Conservation (phyloP, 2,113 vertebrate species). For the Podiceps cristatus region DNA sequence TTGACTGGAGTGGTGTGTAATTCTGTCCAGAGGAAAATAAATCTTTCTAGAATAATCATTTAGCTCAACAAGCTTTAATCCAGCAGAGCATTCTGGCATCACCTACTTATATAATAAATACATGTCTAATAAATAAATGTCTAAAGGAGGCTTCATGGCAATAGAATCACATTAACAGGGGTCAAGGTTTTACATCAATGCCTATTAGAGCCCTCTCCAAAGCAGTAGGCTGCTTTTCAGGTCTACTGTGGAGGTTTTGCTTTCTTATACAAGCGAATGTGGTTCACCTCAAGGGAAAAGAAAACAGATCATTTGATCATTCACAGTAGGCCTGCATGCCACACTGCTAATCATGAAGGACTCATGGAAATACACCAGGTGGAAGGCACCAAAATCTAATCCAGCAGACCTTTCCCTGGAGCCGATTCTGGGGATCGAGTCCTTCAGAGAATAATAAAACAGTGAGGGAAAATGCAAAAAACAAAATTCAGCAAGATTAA, state of each 20-base stretch:
- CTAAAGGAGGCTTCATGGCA: conserved; percentile 45
- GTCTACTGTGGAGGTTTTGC: conserved; percentile 56
- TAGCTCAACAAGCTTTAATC: conserved; percentile 44
- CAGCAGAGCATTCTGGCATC: conserved; percentile 52
- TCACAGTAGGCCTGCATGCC: conserved; percentile 23
- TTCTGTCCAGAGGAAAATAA: conserved; percentile 43
- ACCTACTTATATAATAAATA: conserved; percentile 59
- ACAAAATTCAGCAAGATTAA: conserved; percentile 61
- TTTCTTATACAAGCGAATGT: conserved; percentile 64
- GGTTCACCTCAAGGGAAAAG: conserved; percentile 73
- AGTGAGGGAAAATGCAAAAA: conserved; percentile 33
- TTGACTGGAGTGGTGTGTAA: conserved; percentile 8
- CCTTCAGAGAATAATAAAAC: conserved; percentile 46
- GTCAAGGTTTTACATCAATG: conserved; percentile 54
- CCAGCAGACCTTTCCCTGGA: conserved; percentile 1
- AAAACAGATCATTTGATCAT: conserved; percentile 58
- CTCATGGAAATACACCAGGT: conserved; percentile 40
- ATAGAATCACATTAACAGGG: conserved; percentile 40
- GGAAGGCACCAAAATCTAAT: not conserved
- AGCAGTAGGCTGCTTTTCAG: conserved; percentile 65
- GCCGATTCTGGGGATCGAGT: not conserved
- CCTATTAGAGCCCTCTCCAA: conserved; percentile 46
- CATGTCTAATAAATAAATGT: conserved; percentile 53
- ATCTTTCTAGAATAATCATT: conserved; percentile 62
- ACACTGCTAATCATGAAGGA: conserved; percentile 29